Evolutionary conservation across 2,888 invertebrate genomes (phyloP).

Genomic region (Itoplectis maculator): DNA sequence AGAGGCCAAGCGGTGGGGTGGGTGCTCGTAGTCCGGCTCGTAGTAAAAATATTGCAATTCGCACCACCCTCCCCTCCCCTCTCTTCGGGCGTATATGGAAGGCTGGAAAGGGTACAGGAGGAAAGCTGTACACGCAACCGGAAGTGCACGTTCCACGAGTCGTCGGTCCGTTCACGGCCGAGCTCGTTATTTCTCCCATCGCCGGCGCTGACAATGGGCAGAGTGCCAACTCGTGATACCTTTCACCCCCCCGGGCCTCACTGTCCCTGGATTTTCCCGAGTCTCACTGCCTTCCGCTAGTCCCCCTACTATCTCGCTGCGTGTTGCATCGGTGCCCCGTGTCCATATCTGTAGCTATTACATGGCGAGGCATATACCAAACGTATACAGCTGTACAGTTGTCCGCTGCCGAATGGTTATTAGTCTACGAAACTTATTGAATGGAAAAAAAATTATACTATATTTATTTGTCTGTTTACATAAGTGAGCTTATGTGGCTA

Average conservation of each 20-base stretch:
- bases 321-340: not conserved
- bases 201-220: constrained; percentile 68
- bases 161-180: constrained; percentile 66
- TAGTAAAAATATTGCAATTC: constrained; percentile 67
- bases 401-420: not conserved
- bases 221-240: constrained; percentile 73
- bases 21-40: constrained; percentile 47
- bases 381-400: not conserved
- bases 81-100: constrained; percentile 38
- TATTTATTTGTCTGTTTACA: too few species aligned
- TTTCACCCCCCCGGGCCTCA: constrained; percentile 73
- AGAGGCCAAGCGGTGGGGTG: constrained; percentile 20
- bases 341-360: not conserved
- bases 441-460: not conserved
- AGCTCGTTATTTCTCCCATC: constrained; percentile 68
- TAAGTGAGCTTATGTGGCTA: too few species aligned
- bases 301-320: not conserved
- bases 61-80: constrained; percentile 56
- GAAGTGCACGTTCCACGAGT: constrained; percentile 65
- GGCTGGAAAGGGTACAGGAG: constrained; percentile 38
- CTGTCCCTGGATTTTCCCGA: constrained; percentile 41
- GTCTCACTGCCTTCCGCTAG: constrained; percentile 21
- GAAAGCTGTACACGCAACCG: constrained; percentile 62
- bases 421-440: not conserved
- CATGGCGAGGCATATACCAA: not conserved